Evolutionary conservation across 2,888 invertebrate genomes (phyloP).

Genomic region (Synanthedon tipuliformis): DNA sequence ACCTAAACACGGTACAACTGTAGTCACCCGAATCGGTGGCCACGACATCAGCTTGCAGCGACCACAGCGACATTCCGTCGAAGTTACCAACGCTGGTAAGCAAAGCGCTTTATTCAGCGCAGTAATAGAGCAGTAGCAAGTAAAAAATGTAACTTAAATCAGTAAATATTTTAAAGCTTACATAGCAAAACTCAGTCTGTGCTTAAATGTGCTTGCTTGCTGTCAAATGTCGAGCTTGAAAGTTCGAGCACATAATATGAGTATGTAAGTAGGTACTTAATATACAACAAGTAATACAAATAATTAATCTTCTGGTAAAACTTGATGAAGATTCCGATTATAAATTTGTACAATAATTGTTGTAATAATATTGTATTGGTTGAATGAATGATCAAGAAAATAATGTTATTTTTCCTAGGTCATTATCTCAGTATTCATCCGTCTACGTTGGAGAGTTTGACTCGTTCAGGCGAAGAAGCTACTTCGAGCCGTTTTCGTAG

Average conservation of each 20-base stretch:
- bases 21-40: conserved; percentile 72
- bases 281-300: too few species aligned
- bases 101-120: neutral
- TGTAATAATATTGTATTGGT: too few species aligned
- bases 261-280: too few species aligned
- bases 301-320: too few species aligned
- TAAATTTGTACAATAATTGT: too few species aligned
- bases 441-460: conserved; percentile 80
- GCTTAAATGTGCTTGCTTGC: neutral
- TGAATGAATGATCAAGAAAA: too few species aligned
- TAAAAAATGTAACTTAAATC: neutral
- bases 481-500: conserved; percentile 76
- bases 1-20: conserved; percentile 81
- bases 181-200: neutral
- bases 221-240: too few species aligned
- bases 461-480: conserved; percentile 83
- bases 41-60: conserved; percentile 23
- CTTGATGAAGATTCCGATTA: too few species aligned
- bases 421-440: conserved; percentile 84
- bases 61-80: conserved; percentile 86
- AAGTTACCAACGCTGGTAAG: conserved; percentile 76
- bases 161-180: neutral
- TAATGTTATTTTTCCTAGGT: conserved; percentile 29
- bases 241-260: too few species aligned
- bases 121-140: too few species aligned